Evolutionary conservation across 30 jellyfish, hydroid and myxozoan species (phyloP).

Genomic region (Mastigias papua): DNA sequence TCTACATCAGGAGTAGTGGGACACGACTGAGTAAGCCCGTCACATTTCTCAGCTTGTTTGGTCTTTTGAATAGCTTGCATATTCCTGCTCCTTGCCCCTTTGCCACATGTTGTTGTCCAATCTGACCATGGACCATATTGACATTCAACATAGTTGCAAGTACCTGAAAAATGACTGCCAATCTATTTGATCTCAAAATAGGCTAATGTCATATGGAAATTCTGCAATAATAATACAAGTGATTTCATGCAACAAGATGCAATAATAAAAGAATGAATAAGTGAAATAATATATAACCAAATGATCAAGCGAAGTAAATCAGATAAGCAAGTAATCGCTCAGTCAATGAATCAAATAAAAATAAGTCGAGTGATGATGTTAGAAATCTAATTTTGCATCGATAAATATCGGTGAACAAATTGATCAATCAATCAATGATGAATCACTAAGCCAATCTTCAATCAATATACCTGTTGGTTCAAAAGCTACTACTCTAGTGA

Average conservation of each 20-base stretch:
- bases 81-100: slow-evolving; percentile 57
- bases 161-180: slow-evolving; percentile 32
- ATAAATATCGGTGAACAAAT: neutral
- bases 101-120: slow-evolving; percentile 74
- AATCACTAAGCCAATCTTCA: neutral
- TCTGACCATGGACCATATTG: slow-evolving; percentile 70
- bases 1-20: slow-evolving; percentile 52
- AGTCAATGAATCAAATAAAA: too few relatives aligned
- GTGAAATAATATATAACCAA: too few relatives aligned
- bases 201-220: too few relatives aligned
- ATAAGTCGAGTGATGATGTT: too few relatives aligned
- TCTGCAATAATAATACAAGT: too few relatives aligned
- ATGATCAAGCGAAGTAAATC: too few relatives aligned
- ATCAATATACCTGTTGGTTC: neutral
- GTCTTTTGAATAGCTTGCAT: slow-evolving; percentile 48
- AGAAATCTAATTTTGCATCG: too few relatives aligned
- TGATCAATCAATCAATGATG: neutral
- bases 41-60: slow-evolving; percentile 52
- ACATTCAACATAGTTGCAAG: slow-evolving; percentile 75
- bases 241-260: too few relatives aligned
- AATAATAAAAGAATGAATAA: too few relatives aligned
- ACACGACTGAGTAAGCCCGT: slow-evolving; percentile 70
- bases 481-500: neutral
- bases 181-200: too few relatives aligned
- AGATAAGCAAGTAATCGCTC: too few relatives aligned